A percentile compares a stretch with the other conserved stretches of the same genome.
These are phyloP conservation scores for Meloidogyne exigua DNA, from an alignment of 1,140 invertebrate species.

Conservation along the genomic window DNA sequence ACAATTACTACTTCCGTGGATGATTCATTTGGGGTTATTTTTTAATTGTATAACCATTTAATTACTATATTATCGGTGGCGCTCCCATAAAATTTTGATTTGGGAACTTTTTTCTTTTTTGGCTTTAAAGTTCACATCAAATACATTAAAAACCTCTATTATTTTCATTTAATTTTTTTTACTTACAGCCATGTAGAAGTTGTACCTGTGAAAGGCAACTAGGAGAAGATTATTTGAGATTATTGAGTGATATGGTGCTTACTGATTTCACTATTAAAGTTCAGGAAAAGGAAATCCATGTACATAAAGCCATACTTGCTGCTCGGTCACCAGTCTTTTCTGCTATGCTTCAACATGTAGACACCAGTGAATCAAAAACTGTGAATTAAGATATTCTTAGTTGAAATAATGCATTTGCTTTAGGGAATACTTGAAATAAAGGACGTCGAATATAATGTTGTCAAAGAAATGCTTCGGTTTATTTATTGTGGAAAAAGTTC, in stretches of 20 bases:
- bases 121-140: too few relatives aligned
- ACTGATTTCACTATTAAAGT: slow-evolving; percentile 57
- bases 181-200: slow-evolving; percentile 10
- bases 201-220: slow-evolving; percentile 52
- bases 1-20: slow-evolving; percentile 57
- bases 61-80: background rate
- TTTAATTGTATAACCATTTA: background rate
- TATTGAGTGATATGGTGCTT: slow-evolving; percentile 54
- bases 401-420: slow-evolving; percentile 25
- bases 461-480: slow-evolving; percentile 61
- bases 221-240: slow-evolving; percentile 55
- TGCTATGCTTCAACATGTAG: slow-evolving; percentile 58
- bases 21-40: slow-evolving; percentile 35
- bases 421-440: slow-evolving; percentile 59
- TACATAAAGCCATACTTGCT: slow-evolving; percentile 61
- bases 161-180: background rate
- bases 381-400: slow-evolving; percentile 19
- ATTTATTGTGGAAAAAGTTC: slow-evolving; percentile 57
- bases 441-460: slow-evolving; percentile 57
- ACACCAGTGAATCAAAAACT: slow-evolving; percentile 56
- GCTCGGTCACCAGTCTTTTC: slow-evolving; percentile 61
- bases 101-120: too few relatives aligned
- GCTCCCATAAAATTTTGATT: too few relatives aligned
- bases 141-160: too few relatives aligned
- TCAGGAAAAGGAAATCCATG: slow-evolving; percentile 37